Base-by-base conservation (phyloP, 2,797 vertebrate species). In the Urophycis tenuis region DNA sequence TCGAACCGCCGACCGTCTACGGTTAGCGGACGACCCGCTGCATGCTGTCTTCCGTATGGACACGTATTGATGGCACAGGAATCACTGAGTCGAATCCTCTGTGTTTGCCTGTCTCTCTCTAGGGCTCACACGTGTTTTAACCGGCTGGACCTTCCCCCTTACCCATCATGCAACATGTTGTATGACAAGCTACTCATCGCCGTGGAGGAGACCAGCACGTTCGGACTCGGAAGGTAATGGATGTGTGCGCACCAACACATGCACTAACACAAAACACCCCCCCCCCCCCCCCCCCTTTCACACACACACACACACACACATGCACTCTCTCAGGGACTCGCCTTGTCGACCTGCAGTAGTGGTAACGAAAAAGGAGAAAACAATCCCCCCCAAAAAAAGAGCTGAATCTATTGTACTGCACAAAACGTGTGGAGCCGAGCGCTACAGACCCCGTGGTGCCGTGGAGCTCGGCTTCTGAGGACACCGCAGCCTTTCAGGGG, bases 121-220 rank as follows among this genome's bases (percentile, higher is more conserved):
- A 70, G 67, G 67, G 67, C 67, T 70, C 67, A 96, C 85, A 96
- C 95, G 0, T 96, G 95, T 89, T 96, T 96, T 88, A 96, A 96
- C 82, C 93, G 95, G 45, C 85, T 96, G 90, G 95, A 96, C 88
- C 95, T 96, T 78, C 95, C 95, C 70, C 94, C 95, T 14, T 96
- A 96, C 81, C 95, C 95, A n/a, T 96, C 95, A 0, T 95, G 95
- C 87, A 94, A 95, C 36, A 94, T 95, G 95, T 86, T 95, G 64
- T 93, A 95, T 64, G 95, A 96, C 88, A 96, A 96, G 88, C 87
- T 96, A 75, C 89, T 95, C 84, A 95, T 94, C 78, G 95, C 95
- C 32, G 95, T 96, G 78, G 72, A 74, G 72, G 72, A 74, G 72
- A 74, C 72, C 35, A 74, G 72, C 72, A 74, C 72, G n/a, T 74